Conservation (phyloP, 2,797 vertebrate species). For the Oryzias dopingdopingensis region DNA sequence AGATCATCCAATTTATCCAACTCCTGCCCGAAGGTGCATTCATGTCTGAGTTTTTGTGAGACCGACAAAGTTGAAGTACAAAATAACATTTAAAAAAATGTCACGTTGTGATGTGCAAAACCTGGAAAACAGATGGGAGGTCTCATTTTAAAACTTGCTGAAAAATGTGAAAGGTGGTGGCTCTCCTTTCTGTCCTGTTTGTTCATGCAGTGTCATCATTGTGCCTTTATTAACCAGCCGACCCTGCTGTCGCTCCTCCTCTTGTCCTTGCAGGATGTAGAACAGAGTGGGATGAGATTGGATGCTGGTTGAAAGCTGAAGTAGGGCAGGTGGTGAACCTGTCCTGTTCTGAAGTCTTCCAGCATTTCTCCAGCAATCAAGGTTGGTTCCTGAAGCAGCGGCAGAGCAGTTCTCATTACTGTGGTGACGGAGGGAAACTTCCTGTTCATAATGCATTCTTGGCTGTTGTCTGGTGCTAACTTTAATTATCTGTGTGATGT, state of each 20-base stretch:
- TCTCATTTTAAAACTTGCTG: too few relatives aligned
- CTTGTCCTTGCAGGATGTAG: constrained; percentile 70
- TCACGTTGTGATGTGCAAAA: too few relatives aligned
- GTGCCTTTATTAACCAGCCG: not conserved
- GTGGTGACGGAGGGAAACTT: not conserved
- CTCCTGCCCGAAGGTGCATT: too few relatives aligned
- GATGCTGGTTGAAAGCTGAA: constrained; percentile 80
- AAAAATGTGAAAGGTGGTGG: too few relatives aligned
- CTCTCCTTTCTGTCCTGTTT: not conserved
- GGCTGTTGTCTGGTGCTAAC: constrained; percentile 5
- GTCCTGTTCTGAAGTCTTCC: constrained; percentile 81
- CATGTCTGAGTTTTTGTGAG: too few relatives aligned
- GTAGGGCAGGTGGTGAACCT: constrained; percentile 81
- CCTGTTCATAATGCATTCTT: constrained; percentile 1
- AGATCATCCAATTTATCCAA: too few relatives aligned
- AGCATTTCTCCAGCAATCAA: constrained; percentile 81
- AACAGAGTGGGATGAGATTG: constrained; percentile 84
- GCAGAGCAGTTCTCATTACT: not conserved
- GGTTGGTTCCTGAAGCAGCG: constrained; percentile 55
- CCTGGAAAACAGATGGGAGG: too few relatives aligned
- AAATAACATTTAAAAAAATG: too few relatives aligned
- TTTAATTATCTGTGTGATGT: constrained; percentile 33
- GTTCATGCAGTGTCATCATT: not conserved
- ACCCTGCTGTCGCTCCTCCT: not conserved
- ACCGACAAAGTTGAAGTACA: too few relatives aligned